These are phyloP conservation scores for Leucophenga montana DNA, from an alignment of 2,888 invertebrate genomes.

Conservation along the genomic window DNA sequence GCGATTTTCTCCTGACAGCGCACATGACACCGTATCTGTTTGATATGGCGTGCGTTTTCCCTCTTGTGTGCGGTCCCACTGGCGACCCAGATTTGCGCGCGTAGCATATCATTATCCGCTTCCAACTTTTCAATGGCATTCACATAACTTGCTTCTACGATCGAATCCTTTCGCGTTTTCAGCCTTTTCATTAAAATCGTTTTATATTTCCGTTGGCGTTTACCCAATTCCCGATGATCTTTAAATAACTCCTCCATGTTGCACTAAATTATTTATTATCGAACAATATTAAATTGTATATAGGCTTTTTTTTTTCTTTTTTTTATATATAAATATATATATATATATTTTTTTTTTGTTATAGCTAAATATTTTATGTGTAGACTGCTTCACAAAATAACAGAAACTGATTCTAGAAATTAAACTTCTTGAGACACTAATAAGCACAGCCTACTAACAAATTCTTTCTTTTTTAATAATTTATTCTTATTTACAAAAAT, in stretches of 20 bases:
- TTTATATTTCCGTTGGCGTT: not conserved
- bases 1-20: constrained; percentile 67
- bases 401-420: too few species aligned
- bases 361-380: too few species aligned
- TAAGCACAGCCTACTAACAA: too few species aligned
- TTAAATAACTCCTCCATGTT: not conserved
- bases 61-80: constrained; percentile 59
- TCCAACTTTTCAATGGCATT: constrained; percentile 45
- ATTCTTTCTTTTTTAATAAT: too few species aligned
- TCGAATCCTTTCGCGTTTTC: not conserved
- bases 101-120: constrained; percentile 64
- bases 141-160: not conserved
- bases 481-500: too few species aligned
- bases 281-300: too few species aligned
- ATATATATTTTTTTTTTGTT: too few species aligned
- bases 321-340: too few species aligned
- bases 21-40: constrained; percentile 65
- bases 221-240: constrained; percentile 28
- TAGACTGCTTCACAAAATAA: too few species aligned
- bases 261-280: too few species aligned
- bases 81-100: constrained; percentile 70
- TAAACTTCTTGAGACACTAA: too few species aligned
- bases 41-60: constrained; percentile 55
- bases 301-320: too few species aligned
- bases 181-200: not conserved